Evolutionary conservation across 2,888 invertebrate species (phyloP).

Genomic region (Punctoribates punctum): DNA sequence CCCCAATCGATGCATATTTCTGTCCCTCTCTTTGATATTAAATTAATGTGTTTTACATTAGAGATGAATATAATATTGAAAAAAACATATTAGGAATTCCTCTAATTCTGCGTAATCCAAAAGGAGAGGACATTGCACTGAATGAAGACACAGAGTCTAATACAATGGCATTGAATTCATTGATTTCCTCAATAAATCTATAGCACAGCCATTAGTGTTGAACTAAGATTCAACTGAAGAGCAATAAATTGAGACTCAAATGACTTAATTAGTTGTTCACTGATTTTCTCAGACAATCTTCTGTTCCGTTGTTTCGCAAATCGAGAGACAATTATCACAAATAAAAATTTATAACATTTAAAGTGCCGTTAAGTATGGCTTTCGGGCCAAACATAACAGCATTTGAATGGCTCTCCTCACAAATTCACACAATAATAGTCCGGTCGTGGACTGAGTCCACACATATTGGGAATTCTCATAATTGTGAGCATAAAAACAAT

Average conservation of each 20-base stretch:
- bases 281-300: neutral
- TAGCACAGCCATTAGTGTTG: neutral
- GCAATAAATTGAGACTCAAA: conserved; percentile 11
- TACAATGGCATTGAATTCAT: neutral
- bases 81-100: neutral
- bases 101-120: neutral
- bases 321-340: no score
- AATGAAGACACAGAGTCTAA: neutral
- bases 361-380: no score
- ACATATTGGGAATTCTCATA: no score
- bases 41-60: conserved; percentile 29
- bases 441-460: no score
- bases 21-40: neutral
- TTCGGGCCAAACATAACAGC: no score
- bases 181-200: conserved; percentile 13
- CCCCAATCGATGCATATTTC: conserved; percentile 22
- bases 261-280: conserved; percentile 8
- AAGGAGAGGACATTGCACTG: conserved; percentile 23
- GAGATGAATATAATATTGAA: conserved; percentile 1
- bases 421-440: no score
- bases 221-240: neutral
- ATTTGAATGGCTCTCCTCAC: no score
- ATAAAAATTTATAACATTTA: no score
- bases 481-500: no score
- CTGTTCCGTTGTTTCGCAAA: no score